Percentiles rank a stretch among this genome's conserved stretches.
These are phyloP conservation scores for Venustoraphidia nigricollis DNA, from an alignment of 2,888 invertebrate genomes.

Conservation along the genomic window DNA sequence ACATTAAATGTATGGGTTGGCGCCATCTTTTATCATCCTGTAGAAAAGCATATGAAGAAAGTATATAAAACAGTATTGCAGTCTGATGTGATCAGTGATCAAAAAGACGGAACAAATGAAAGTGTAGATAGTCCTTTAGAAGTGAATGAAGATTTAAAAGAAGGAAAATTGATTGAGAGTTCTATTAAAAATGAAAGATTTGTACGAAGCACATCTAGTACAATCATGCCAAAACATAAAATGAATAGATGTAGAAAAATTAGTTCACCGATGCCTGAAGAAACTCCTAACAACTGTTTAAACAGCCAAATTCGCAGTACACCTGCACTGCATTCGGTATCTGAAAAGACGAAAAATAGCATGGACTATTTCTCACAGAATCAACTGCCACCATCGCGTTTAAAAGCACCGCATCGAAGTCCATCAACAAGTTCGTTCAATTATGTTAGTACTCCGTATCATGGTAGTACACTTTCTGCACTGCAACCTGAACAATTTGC, in stretches of 20 bases:
- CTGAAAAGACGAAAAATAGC: conserved; percentile 35
- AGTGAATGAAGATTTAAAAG: conserved; percentile 12
- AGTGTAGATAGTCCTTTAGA: conserved; percentile 21
- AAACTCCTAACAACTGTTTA: conserved; percentile 19
- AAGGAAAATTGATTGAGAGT: neutral
- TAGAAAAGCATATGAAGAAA: conserved; percentile 62
- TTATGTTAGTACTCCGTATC: conserved; percentile 73
- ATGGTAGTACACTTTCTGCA: conserved; percentile 65
- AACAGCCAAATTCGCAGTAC: conserved; percentile 46
- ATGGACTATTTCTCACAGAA: conserved; percentile 20
- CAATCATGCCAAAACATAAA: conserved; percentile 42
- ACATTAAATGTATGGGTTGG: conserved; percentile 75
- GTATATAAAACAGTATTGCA: conserved; percentile 29
- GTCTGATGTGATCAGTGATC: conserved; percentile 18
- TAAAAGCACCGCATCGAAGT: conserved; percentile 44
- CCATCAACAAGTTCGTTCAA: conserved; percentile 71
- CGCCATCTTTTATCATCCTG: conserved; percentile 70
- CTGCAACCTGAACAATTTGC: conserved; percentile 64
- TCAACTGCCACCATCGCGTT: conserved; percentile 14
- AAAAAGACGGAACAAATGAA: conserved; percentile 23
- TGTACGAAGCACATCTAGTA: conserved; percentile 55
- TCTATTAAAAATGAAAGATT: conserved; percentile 29
- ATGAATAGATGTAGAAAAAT: conserved; percentile 39
- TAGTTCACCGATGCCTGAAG: conserved; percentile 33
- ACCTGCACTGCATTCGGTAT: conserved; percentile 48